Evolutionary conservation across 2,113 vertebrate species (phyloP).

Genomic region (Pseudorasbora parva): DNA sequence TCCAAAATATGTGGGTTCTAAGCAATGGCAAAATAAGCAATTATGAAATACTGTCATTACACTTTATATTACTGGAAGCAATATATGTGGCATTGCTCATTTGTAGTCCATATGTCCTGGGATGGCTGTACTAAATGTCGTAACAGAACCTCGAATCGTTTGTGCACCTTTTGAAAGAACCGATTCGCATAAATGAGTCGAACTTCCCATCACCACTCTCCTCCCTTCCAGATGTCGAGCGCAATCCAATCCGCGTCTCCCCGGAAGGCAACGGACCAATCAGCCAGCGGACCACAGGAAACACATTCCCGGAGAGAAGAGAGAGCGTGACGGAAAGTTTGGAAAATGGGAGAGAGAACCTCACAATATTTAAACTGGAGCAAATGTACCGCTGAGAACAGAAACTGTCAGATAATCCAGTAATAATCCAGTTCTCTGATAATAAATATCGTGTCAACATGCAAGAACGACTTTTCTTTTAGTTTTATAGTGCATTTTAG

Average conservation of each 20-base stretch:
- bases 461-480: not conserved
- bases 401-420: not conserved
- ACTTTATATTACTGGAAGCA: not conserved
- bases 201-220: not conserved
- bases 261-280: constrained; percentile 52
- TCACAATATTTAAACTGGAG: not conserved
- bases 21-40: not conserved
- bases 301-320: constrained; percentile 24
- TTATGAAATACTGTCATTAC: not conserved
- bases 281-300: constrained; percentile 51
- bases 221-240: constrained; percentile 60
- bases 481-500: not conserved
- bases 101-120: not conserved
- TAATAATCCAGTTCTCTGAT: not conserved
- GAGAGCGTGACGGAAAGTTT: constrained; percentile 21
- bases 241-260: constrained; percentile 22
- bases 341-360: not conserved
- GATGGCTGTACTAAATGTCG: not conserved
- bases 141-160: not conserved
- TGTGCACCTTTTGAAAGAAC: not conserved
- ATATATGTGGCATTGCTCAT: not conserved
- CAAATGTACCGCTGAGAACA: not conserved
- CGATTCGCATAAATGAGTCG: not conserved
- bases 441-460: not conserved
- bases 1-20: not conserved